A percentile compares a stretch with the other conserved stretches of the same genome.
Conservation (phyloP, 37 sponge, comb jelly and placozoan genomes). For the Aplysina aerophoba region DNA sequence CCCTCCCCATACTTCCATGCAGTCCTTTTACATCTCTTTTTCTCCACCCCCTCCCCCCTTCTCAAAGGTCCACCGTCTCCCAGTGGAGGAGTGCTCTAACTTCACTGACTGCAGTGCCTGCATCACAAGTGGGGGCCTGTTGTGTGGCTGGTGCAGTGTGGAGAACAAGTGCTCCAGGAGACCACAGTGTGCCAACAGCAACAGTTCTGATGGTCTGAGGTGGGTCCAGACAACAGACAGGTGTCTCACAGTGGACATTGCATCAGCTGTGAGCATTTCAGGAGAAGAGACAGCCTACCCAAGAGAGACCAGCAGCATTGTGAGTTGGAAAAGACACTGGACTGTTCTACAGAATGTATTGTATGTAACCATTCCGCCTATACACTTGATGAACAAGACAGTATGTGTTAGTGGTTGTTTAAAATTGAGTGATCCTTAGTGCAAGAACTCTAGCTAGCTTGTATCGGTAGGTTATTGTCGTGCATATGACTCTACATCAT, state of each 20-base stretch:
- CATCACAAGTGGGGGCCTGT: conserved; percentile 51
- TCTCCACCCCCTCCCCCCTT: background rate
- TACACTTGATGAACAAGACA: too few species aligned
- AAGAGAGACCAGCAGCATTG: background rate
- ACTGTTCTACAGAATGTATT: too few species aligned
- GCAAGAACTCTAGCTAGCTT: too few species aligned
- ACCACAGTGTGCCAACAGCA: conserved; percentile 66
- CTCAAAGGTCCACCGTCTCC: conserved; percentile 41
- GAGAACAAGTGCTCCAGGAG: conserved; percentile 84
- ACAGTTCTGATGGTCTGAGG: conserved; percentile 13
- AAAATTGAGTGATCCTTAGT: too few species aligned
- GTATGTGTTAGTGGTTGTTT: too few species aligned
- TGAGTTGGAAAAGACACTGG: background rate
- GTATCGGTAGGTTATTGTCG: too few species aligned
- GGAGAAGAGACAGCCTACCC: conserved; percentile 8
- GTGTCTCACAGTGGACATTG: conserved; percentile 1
- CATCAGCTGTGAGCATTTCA: conserved; percentile 14
- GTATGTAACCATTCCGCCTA: too few species aligned
- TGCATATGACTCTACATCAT: too few species aligned
- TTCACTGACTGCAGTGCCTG: conserved; percentile 48
- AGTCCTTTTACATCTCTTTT: too few species aligned
- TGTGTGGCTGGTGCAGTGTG: conserved; percentile 88
- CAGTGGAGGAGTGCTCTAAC: conserved; percentile 53
- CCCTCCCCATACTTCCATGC: too few species aligned
- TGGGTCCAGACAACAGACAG: background rate